These are phyloP conservation scores for Myotis pilosus DNA, from an alignment of 2,797 vertebrate species.

Conservation along the genomic window DNA sequence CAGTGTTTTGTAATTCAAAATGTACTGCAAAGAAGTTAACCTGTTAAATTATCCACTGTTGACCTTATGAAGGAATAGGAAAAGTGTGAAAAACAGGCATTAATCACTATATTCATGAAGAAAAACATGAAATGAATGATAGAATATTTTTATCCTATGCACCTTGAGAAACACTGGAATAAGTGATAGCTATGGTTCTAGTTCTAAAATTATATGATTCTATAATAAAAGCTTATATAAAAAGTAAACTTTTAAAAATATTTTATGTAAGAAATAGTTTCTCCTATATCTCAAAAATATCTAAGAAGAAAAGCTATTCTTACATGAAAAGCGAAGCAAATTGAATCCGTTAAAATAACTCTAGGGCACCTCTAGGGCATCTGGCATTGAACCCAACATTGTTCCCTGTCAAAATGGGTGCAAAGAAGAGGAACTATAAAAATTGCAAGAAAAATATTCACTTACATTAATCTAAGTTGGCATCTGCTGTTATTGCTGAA, in stretches of 20 bases:
- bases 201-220: slow-evolving; percentile 39
- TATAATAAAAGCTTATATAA: slow-evolving; percentile 54
- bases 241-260: slow-evolving; percentile 55
- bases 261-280: slow-evolving; percentile 20
- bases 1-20: background rate
- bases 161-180: background rate
- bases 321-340: slow-evolving; percentile 69
- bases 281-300: slow-evolving; percentile 51
- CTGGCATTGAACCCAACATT: slow-evolving; percentile 58
- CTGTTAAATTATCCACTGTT: background rate
- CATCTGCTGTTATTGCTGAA: slow-evolving; percentile 77
- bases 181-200: background rate
- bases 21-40: background rate
- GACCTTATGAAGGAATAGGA: background rate
- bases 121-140: background rate
- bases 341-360: slow-evolving; percentile 73
- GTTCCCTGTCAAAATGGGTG: slow-evolving; percentile 74
- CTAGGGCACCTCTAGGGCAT: slow-evolving; percentile 64
- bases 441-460: slow-evolving; percentile 69
- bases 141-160: background rate
- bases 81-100: background rate
- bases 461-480: slow-evolving; percentile 82
- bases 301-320: slow-evolving; percentile 50
- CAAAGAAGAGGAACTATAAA: slow-evolving; percentile 69
- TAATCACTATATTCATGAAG: background rate